phyloP scores from a whole-genome alignment of 2,797 vertebrate genomes.

The Enteromius argenteus region DNA sequence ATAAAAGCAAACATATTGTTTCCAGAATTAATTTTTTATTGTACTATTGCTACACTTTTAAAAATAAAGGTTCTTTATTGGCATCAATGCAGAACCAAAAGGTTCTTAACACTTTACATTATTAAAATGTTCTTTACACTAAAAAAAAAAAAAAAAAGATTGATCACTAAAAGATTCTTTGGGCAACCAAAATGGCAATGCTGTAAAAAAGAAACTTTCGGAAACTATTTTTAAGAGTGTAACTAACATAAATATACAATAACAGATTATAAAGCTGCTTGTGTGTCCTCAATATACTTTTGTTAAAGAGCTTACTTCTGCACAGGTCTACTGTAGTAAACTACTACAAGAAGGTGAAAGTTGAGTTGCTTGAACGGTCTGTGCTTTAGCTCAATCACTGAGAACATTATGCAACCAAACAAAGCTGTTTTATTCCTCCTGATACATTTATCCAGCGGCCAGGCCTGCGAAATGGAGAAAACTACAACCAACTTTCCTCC shows the following conservation, averaged over 20 bases:
- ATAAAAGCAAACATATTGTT: too few species aligned
- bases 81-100: too few species aligned
- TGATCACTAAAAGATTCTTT: too few species aligned
- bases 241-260: neutral
- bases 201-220: too few species aligned
- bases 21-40: too few species aligned
- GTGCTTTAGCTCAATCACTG: conserved; percentile 1
- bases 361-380: neutral
- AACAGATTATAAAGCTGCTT: neutral
- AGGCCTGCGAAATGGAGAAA: neutral
- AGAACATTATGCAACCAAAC: neutral
- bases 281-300: neutral
- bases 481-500: neutral
- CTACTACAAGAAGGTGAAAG: neutral
- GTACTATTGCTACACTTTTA: too few species aligned
- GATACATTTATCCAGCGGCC: conserved; percentile 8
- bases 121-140: too few species aligned
- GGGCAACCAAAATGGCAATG: too few species aligned
- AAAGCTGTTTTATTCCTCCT: conserved; percentile 23
- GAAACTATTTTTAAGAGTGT: too few species aligned
- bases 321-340: neutral
- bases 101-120: too few species aligned
- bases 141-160: too few species aligned
- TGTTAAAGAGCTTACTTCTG: neutral
- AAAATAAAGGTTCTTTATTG: too few species aligned